A percentile compares a stretch with the other conserved stretches of the same genome.
phyloP scores from a whole-genome alignment of 2,113 vertebrate species.

The Stigmatopora nigra region DNA sequence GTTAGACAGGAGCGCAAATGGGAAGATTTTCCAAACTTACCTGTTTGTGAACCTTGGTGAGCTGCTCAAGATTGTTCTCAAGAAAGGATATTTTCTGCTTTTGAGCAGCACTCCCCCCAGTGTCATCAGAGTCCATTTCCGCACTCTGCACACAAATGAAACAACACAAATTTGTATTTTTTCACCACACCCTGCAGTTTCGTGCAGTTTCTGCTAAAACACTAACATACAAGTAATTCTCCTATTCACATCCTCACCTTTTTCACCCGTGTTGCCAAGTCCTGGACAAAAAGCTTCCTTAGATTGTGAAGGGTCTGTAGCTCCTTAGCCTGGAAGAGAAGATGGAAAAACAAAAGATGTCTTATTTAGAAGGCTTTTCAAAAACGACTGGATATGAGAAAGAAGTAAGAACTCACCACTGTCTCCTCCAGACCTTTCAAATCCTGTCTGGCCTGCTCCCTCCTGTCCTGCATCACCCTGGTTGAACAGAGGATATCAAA shows the following conservation, averaged over 20 bases:
- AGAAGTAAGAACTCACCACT: conserved; percentile 79
- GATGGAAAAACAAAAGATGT: neutral
- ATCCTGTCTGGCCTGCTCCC: conserved; percentile 94
- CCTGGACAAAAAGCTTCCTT: conserved; percentile 94
- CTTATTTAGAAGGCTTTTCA: neutral
- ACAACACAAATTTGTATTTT: neutral
- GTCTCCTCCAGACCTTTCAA: conserved; percentile 97
- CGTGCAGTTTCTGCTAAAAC: neutral
- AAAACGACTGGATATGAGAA: neutral
- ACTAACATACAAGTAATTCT: neutral
- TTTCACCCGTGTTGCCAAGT: conserved; percentile 94
- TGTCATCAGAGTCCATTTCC: conserved; percentile 91
- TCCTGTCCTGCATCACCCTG: conserved; percentile 94
- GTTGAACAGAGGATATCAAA: neutral
- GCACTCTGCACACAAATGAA: conserved; percentile 73
- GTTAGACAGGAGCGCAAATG: neutral
- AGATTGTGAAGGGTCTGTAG: conserved; percentile 95
- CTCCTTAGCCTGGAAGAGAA: conserved; percentile 81
- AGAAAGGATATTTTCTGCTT: conserved; percentile 98
- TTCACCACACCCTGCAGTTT: neutral
- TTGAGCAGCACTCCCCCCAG: conserved; percentile 91
- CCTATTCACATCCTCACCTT: conserved; percentile 71
- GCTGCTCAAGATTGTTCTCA: conserved; percentile 97
- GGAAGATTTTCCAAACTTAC: conserved; percentile 48
- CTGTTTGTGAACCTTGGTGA: conserved; percentile 98